Percentiles rank a stretch among this genome's conserved stretches.
phyloP scores from a whole-genome alignment of 1,140 invertebrate species.

The Brachionus paranguensis region DNA sequence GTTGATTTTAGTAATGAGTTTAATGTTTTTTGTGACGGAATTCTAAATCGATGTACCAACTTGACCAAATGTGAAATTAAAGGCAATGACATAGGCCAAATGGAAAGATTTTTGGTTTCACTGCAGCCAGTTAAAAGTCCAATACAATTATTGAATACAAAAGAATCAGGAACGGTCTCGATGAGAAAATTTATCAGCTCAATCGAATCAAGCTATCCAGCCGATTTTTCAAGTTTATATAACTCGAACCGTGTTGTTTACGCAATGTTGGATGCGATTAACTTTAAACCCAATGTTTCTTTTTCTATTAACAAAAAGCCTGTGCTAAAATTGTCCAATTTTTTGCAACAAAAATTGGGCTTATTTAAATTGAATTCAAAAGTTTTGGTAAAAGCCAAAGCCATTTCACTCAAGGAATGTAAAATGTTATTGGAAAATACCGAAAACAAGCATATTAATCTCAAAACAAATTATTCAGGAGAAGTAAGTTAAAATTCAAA shows the following conservation, averaged over 20 bases:
- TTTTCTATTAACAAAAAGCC: not conserved
- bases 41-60: not conserved
- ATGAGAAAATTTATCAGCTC: not conserved
- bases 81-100: not conserved
- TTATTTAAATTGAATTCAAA: not conserved
- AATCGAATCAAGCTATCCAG: not conserved
- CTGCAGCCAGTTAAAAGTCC: not conserved
- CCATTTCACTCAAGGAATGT: not conserved
- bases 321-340: not conserved
- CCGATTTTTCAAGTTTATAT: not conserved
- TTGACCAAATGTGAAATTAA: not conserved
- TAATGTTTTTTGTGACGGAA: not conserved
- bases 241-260: not conserved
- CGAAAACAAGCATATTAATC: not conserved
- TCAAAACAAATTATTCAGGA: not conserved
- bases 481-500: constrained; percentile 2
- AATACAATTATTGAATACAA: not conserved
- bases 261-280: not conserved
- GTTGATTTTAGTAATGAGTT: not conserved
- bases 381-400: not conserved
- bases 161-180: not conserved
- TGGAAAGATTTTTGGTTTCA: not conserved
- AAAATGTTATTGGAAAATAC: not conserved
- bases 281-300: not conserved
- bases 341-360: not conserved